Base-by-base conservation (phyloP, 2,888 invertebrate genomes). In the Phengaris arion region DNA sequence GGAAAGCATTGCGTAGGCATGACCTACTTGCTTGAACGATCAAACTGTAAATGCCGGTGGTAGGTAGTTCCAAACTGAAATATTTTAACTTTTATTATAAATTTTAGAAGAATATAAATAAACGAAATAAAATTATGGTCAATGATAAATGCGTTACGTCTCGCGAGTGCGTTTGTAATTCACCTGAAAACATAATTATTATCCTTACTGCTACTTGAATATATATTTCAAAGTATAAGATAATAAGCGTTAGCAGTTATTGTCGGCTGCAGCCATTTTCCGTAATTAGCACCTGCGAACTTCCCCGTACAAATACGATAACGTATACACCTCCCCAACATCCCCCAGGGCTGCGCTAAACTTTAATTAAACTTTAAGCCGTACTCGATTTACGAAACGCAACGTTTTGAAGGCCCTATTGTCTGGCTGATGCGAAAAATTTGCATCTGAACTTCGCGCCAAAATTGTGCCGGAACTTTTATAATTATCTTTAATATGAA, bases 251-350 rank as follows among this genome's bases (percentile, higher is more conserved):
- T 48, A 69, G 69, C 69, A 48, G 48, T 69, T 15, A 69, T 69
- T 69, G 69, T 69, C 46, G 69, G 48, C 46, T 69, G n/a, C 69
- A 69, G 69, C n/a, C n/a, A 48, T 48, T 12, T 64, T 8, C 69
- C 15, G 46, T 69, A 69, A 69, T 69, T 69, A 69, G 69, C 69
- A 69, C 69, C 69, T 69, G 69, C n/a, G 69, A 69, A 69, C 69
- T 69, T 69, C 48, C 0, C 15, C 64, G 35, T 64, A 2, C 45
- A 48, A 59, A 3, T 4, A 69, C 68, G n/a, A 68, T 68, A 46
- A 68, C 22, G 57, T 57, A 35, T 15, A 9, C 64, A 10, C 2
- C 64, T 45, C 64, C 45, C 64, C 9, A 4, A 8, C 46, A 48
- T 15, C 46, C 69, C 9, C 15, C 48, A 69, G 69, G 69, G 69